Percentiles rank a stretch among this genome's conserved stretches.
These are phyloP conservation scores for Chaenogobius annularis DNA, from an alignment of 2,113 vertebrate genomes.

Conservation along the genomic window DNA sequence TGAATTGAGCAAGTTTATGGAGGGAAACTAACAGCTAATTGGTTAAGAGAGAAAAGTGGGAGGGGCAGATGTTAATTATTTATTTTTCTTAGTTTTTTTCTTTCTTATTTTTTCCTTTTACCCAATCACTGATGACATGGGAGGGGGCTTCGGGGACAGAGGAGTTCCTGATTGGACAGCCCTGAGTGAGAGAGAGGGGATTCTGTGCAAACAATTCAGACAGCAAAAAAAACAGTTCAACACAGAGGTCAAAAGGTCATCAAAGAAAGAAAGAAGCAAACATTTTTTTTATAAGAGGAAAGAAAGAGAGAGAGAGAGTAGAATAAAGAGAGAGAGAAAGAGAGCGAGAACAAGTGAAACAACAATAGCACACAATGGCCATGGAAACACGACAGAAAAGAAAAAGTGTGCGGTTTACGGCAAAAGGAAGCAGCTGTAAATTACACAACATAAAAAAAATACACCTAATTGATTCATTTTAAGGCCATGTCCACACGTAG, in stretches of 20 bases:
- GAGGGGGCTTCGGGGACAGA: constrained; percentile 66
- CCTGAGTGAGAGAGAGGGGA: constrained; percentile 82
- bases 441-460: neutral
- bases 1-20: constrained; percentile 46
- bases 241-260: constrained; percentile 74
- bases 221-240: constrained; percentile 72
- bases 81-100: too few species aligned
- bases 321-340: constrained; percentile 10
- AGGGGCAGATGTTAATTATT: constrained; percentile 50
- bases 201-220: constrained; percentile 79
- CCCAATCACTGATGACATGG: constrained; percentile 72
- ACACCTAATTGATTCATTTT: neutral
- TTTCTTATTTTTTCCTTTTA: constrained; percentile 41
- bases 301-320: constrained; percentile 35
- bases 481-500: too few species aligned
- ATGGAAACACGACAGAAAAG: constrained; percentile 58
- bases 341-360: constrained; percentile 41
- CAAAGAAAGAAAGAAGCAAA: constrained; percentile 57
- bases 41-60: constrained; percentile 26
- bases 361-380: constrained; percentile 64
- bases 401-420: neutral
- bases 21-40: constrained; percentile 48
- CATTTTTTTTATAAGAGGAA: constrained; percentile 55
- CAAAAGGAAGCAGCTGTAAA: constrained; percentile 60
- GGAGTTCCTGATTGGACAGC: constrained; percentile 72